Evolutionary conservation across 2,113 vertebrate species (phyloP).

Genomic region (Clarias magur): DNA sequence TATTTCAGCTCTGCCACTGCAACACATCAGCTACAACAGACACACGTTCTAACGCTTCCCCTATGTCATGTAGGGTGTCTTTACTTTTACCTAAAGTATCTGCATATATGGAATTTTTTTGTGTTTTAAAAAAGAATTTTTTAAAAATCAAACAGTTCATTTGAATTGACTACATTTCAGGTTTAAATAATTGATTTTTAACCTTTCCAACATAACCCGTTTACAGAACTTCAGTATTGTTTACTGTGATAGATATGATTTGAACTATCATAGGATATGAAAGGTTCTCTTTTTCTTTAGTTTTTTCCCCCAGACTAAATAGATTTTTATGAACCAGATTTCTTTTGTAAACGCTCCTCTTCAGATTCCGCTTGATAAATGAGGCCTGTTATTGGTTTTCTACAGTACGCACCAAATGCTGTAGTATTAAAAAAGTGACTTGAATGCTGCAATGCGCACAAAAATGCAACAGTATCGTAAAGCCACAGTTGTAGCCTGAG

Average conservation of each 20-base stretch:
- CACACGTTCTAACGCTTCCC: neutral
- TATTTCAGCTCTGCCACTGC: neutral
- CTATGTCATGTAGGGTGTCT: neutral
- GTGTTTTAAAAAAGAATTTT: neutral
- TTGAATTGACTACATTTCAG: neutral
- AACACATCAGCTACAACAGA: neutral
- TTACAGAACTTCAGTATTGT: neutral
- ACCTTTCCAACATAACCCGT: neutral
- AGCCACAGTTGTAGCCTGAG: neutral
- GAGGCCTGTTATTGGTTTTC: neutral
- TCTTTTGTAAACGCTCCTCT: neutral
- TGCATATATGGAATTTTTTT: neutral
- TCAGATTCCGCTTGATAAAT: neutral
- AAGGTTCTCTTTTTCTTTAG: too few relatives aligned
- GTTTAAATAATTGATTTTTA: neutral
- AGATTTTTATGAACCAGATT: neutral
- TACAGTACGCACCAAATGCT: constrained; percentile 16
- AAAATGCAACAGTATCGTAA: constrained; percentile 37
- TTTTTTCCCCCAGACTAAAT: too few relatives aligned
- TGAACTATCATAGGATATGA: neutral
- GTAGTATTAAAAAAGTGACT: neutral
- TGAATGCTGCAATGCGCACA: constrained; percentile 64
- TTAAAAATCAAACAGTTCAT: neutral
- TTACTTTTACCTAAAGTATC: neutral
- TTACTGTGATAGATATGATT: neutral